phyloP scores from a whole-genome alignment of 2,797 vertebrate genomes.

The Neostethus bicornis region DNA sequence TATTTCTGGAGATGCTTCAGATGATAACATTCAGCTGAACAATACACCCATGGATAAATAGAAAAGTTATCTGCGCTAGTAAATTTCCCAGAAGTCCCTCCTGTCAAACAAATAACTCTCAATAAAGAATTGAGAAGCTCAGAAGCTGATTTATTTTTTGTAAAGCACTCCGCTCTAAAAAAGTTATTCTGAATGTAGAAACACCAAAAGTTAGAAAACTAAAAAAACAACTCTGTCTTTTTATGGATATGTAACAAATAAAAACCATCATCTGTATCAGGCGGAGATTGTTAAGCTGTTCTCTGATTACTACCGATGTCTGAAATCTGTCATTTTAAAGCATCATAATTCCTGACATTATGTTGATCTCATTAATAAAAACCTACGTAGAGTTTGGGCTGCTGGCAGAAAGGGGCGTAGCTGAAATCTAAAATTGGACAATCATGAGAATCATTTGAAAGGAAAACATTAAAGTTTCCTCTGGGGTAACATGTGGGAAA shows the following conservation, averaged over 20 bases:
- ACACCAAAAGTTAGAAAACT: background rate
- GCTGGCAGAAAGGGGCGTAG: constrained; percentile 17
- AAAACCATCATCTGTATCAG: background rate
- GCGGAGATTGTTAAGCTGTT: background rate
- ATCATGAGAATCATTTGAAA: constrained; percentile 64
- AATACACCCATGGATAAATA: background rate
- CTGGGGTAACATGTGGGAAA: constrained; percentile 63
- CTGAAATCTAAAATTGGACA: constrained; percentile 47
- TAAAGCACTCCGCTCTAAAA: too few relatives aligned
- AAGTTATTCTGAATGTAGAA: too few relatives aligned
- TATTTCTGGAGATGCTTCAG: too few relatives aligned
- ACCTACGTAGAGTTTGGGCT: constrained; percentile 17
- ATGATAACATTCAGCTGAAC: background rate
- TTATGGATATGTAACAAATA: background rate
- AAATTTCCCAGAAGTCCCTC: background rate
- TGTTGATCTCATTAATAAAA: background rate
- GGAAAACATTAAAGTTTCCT: constrained; percentile 59
- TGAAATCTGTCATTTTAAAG: background rate
- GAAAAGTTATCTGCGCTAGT: background rate
- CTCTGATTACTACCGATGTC: background rate
- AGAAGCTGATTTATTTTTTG: too few relatives aligned
- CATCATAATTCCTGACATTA: background rate
- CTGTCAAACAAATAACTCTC: background rate
- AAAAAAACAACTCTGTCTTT: background rate
- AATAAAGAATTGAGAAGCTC: too few relatives aligned